Percentiles rank a stretch among this genome's conserved stretches.
Evolutionary conservation across 2,797 vertebrate species (phyloP).

Genomic region (Poeciliopsis turneri): DNA sequence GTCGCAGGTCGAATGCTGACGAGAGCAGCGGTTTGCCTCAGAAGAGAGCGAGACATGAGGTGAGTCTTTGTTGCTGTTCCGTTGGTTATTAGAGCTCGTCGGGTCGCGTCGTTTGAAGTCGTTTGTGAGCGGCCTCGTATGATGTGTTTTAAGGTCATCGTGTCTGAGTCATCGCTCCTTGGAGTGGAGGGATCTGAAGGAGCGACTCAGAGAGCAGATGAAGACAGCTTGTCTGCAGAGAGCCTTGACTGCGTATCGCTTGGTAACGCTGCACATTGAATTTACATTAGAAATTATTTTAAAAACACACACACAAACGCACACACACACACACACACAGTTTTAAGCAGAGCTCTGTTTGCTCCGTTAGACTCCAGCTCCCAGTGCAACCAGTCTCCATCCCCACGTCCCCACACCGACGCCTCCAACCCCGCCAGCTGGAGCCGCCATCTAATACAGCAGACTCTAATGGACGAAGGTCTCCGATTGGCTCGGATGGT

Average conservation of each 20-base stretch:
- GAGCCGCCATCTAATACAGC: slow-evolving; percentile 97
- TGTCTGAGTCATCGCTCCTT: slow-evolving; percentile 74
- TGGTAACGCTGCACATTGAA: slow-evolving; percentile 72
- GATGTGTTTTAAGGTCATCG: slow-evolving; percentile 68
- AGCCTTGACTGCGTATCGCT: slow-evolving; percentile 89
- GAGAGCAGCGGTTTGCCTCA: slow-evolving; percentile 77
- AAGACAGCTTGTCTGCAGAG: slow-evolving; percentile 91
- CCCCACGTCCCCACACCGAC: slow-evolving; percentile 85
- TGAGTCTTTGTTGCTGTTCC: slow-evolving; percentile 56
- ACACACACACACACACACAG: neutral
- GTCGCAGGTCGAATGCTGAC: slow-evolving; percentile 83
- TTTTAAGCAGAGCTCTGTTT: slow-evolving; percentile 62
- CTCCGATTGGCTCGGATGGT: slow-evolving; percentile 95
- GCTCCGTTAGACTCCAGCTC: slow-evolving; percentile 76
- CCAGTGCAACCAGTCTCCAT: slow-evolving; percentile 82
- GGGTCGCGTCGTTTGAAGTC: slow-evolving; percentile 8
- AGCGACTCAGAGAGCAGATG: slow-evolving; percentile 82
- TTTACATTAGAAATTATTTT: neutral
- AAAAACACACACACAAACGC: slow-evolving; percentile 5
- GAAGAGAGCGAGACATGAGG: slow-evolving; percentile 92
- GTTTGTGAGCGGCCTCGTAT: slow-evolving; percentile 3
- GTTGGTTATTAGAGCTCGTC: neutral
- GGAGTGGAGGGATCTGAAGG: slow-evolving; percentile 77
- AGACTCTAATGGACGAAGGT: slow-evolving; percentile 97
- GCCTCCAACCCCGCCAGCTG: slow-evolving; percentile 86